These are phyloP conservation scores for Drosophila littoralis DNA, from an alignment of 1,140 invertebrate genomes.

Conservation along the genomic window DNA sequence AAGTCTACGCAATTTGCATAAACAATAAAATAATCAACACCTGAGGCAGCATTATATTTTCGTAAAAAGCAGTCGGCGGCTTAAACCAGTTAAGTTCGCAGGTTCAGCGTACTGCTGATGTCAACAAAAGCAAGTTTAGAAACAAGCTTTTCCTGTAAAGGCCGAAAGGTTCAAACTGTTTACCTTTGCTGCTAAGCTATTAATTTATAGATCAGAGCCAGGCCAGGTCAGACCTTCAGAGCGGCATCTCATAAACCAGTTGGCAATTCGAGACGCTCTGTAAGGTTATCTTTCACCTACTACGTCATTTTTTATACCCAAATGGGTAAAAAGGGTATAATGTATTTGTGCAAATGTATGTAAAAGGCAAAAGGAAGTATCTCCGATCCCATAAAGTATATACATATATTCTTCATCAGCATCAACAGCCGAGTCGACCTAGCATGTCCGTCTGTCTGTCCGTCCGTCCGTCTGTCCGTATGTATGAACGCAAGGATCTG, in stretches of 20 bases:
- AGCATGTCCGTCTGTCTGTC: no score
- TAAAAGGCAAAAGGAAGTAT: no score
- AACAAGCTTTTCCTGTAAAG: constrained; percentile 14
- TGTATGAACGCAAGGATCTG: no score
- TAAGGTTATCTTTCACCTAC: constrained; percentile 24
- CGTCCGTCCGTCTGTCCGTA: no score
- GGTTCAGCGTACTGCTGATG: constrained; percentile 32
- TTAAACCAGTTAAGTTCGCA: constrained; percentile 18
- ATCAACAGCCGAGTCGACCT: no score
- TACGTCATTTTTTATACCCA: no score
- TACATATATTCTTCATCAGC: no score
- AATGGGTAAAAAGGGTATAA: no score
- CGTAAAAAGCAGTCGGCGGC: neutral
- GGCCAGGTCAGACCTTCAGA: neutral
- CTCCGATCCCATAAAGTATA: no score
- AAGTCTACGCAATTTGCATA: neutral
- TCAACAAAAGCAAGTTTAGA: constrained; percentile 1
- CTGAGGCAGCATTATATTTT: neutral
- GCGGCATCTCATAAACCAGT: constrained; percentile 16
- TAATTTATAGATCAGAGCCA: constrained; percentile 4
- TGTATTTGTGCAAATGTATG: no score
- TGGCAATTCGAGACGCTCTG: neutral
- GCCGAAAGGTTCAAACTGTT: neutral
- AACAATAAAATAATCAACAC: neutral
- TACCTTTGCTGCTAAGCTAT: neutral